Evolutionary conservation across 2,888 invertebrate species (phyloP), one percentile per base, ranked within the genome.

Genomic region (Agonopterix arenella): DNA sequence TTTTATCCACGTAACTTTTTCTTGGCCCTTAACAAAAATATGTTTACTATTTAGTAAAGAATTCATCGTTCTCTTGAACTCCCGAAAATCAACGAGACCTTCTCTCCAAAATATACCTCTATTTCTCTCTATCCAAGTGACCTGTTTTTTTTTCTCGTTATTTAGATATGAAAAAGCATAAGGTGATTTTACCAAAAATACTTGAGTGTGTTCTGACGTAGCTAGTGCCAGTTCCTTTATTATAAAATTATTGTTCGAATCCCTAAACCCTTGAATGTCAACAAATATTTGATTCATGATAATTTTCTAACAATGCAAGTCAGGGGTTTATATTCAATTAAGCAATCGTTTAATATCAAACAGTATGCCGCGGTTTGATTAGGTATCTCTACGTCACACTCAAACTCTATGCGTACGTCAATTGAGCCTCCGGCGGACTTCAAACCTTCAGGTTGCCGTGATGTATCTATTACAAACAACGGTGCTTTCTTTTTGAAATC

Each of bases 351-450:
- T 11, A 66, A 40, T 36, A 66, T 48, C 10, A 61, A 46, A 56
- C 63, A 64, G 52, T 57, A 18, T 18, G 18, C 18, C 18, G 18
- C 2, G 68, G 5, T 67, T 8, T 61, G 55, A 44, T 56, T 55
- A 8, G 60, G 57, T 41, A 61, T 53, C 52, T 59, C 52, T 46
- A 44, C 40, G 18, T 48, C 50, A 11, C 60, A 56, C 58, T 68
- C 57, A 50, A 68, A 57, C 56, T 69, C 62, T n/a, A 68, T 45
- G 43, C 54, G 54, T 18, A 68, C 56, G 55, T 66, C 66, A 7
- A 65, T 62, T 36, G 59, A 9, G n/a, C 10, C 10, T 0, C 38
- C 38, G 38, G 9, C 8, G 4, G 11, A 10, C 11, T 42, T 42
- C 2, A 42, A 11, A 2, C 8, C 8, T n/a, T 42, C 42, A 11